Conservation (phyloP, 2,888 invertebrate species). For the Netelia fuscicornis region DNA sequence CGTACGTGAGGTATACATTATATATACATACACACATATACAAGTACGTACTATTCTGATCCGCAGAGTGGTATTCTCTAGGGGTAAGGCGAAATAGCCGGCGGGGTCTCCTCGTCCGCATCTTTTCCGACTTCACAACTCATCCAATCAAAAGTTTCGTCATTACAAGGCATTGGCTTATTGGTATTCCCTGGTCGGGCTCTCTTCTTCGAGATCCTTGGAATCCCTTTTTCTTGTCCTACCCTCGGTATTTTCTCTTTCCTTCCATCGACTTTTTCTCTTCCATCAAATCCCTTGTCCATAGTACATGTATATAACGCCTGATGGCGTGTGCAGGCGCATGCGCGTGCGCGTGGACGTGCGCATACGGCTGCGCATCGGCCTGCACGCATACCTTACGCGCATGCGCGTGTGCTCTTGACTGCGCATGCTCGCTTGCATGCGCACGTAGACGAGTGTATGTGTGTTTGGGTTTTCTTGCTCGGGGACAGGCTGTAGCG, state of each 20-base stretch:
- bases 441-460: too few relatives aligned
- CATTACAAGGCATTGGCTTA: constrained; percentile 66
- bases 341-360: too few relatives aligned
- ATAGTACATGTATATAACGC: not conserved
- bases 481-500: too few relatives aligned
- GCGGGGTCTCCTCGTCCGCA: constrained; percentile 38
- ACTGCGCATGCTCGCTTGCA: too few relatives aligned
- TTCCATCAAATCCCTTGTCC: constrained; percentile 12
- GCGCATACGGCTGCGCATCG: too few relatives aligned
- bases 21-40: not conserved
- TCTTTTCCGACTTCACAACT: constrained; percentile 65
- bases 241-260: constrained; percentile 7
- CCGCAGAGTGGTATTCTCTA: not conserved
- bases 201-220: constrained; percentile 26
- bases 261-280: constrained; percentile 13
- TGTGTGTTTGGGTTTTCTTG: too few relatives aligned
- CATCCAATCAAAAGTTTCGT: constrained; percentile 69
- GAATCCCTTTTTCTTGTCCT: constrained; percentile 10
- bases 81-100: constrained; percentile 34
- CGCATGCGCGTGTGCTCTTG: too few relatives aligned
- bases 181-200: constrained; percentile 55
- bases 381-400: too few relatives aligned
- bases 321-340: too few relatives aligned
- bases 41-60: not conserved
- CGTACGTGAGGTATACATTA: not conserved